These are phyloP conservation scores for Scaptodrosophila latifasciaeformis DNA, from an alignment of 2,888 invertebrate species.

Conservation along the genomic window DNA sequence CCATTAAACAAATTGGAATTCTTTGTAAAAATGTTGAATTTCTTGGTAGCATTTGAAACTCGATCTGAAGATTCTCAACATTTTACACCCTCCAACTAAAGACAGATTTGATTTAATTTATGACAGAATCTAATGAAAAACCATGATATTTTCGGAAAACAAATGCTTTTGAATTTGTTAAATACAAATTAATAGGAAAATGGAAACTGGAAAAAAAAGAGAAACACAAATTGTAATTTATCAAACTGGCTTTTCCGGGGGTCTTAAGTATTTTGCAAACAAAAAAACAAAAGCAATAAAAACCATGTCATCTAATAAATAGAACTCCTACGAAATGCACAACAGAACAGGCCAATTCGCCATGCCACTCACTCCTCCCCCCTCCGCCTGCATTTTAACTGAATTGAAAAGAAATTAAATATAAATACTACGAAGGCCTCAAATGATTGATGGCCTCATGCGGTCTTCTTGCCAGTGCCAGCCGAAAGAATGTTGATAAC, in stretches of 20 bases:
- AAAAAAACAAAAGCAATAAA: constrained; percentile 4
- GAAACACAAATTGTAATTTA: constrained; percentile 36
- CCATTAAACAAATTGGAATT: too few relatives aligned
- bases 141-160: too few relatives aligned
- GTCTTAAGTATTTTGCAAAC: not conserved
- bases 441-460: constrained; percentile 25
- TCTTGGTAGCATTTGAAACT: too few relatives aligned
- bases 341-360: constrained; percentile 4
- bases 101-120: too few relatives aligned
- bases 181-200: too few relatives aligned
- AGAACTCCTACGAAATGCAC: constrained; percentile 3
- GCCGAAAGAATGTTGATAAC: constrained; percentile 21
- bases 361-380: not conserved
- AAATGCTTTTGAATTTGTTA: too few relatives aligned
- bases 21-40: too few relatives aligned
- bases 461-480: not conserved
- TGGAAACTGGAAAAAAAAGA: constrained; percentile 7
- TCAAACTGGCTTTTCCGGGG: constrained; percentile 31
- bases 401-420: constrained; percentile 37
- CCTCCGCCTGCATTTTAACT: constrained; percentile 11
- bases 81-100: too few relatives aligned
- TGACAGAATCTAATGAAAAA: too few relatives aligned
- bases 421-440: constrained; percentile 10
- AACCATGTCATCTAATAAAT: not conserved
- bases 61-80: too few relatives aligned